Evolutionary conservation across 2,888 invertebrate species (phyloP), one percentile per base, ranked within the genome.

Genomic region (Drosophila suboccidentalis): DNA sequence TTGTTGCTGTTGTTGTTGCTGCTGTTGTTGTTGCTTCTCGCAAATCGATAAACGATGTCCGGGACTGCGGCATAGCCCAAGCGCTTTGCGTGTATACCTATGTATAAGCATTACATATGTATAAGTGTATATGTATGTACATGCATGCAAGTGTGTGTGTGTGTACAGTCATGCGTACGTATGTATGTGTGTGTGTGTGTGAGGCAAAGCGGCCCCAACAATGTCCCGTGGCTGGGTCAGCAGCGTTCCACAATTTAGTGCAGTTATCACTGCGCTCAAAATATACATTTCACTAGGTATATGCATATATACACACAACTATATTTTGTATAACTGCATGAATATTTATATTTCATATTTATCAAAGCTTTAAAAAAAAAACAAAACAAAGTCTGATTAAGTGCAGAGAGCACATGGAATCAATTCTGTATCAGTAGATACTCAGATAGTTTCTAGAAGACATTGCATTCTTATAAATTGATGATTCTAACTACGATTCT

Each of bases 21-120:
- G 26, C 26, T 73, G 64, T 60, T 83, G 76, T 74, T 84, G 66
- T 67, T 75, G 72, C 65, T 70, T 75, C 75, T 85, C 70, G 78
- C 83, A 86, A 87, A 87, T 87, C 87, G 87, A 87, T 87, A 87
- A 89, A 87, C 78, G 86, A 77, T 85, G 90, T 89, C 77, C 89
- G 85, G 85, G 80, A 80, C 83, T 72, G 70, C 26, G 26, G 26
- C 26, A 26, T 26, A 26, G 26, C 26, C 26, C 26, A 26, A 26
- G 26, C 26, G 26, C 75, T 72, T 68, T 82, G 80, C 86, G 71
- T 80, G 83, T 85, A 36, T 68, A 64, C 38, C 50, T 80, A 71
- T 62, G 15, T 65, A 70, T 22, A 43, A 32, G 49, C 32, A 34
- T 47, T 34, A 58, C 29, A 29, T 44, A 15, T 41, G 41, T 44